Evolutionary conservation across 2,888 invertebrate species (phyloP).

Genomic region (Sarcophaga rosellei): DNA sequence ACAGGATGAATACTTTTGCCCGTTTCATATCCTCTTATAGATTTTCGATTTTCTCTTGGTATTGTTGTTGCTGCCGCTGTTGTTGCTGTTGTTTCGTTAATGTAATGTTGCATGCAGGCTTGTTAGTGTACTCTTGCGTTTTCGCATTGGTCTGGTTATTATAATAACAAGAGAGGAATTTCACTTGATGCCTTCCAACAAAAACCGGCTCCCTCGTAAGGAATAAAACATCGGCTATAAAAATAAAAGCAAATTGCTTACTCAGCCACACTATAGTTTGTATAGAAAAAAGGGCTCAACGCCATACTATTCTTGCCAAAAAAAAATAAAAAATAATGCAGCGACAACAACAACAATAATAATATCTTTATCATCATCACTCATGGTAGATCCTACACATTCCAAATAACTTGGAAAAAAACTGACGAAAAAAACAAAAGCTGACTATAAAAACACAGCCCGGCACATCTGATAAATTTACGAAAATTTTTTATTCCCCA

Average conservation of each 20-base stretch:
- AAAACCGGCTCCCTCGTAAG: neutral
- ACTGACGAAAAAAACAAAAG: slow-evolving; percentile 1
- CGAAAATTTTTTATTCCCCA: neutral
- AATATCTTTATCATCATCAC: slow-evolving; percentile 47
- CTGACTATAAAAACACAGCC: slow-evolving; percentile 39
- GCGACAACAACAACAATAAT: slow-evolving; percentile 41
- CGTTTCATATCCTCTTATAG: neutral
- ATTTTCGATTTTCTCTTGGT: neutral
- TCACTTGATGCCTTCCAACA: slow-evolving; percentile 47
- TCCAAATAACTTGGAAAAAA: slow-evolving; percentile 9
- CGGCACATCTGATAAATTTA: slow-evolving; percentile 42
- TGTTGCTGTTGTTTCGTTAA: slow-evolving; percentile 5
- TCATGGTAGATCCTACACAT: slow-evolving; percentile 52
- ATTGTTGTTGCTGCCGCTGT: neutral
- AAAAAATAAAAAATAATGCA: slow-evolving; percentile 53
- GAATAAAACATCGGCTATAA: neutral
- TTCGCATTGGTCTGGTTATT: slow-evolving; percentile 52
- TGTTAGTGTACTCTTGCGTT: slow-evolving; percentile 22
- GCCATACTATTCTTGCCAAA: slow-evolving; percentile 43
- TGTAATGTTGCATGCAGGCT: neutral
- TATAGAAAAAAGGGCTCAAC: slow-evolving; percentile 29
- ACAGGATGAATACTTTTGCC: neutral
- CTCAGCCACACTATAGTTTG: slow-evolving; percentile 17
- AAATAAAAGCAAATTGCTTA: slow-evolving; percentile 31
- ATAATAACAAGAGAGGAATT: slow-evolving; percentile 39